Evolutionary conservation across 2,888 invertebrate genomes (phyloP), one percentile per base, ranked within the genome.

Genomic region (Chalcis sispes): DNA sequence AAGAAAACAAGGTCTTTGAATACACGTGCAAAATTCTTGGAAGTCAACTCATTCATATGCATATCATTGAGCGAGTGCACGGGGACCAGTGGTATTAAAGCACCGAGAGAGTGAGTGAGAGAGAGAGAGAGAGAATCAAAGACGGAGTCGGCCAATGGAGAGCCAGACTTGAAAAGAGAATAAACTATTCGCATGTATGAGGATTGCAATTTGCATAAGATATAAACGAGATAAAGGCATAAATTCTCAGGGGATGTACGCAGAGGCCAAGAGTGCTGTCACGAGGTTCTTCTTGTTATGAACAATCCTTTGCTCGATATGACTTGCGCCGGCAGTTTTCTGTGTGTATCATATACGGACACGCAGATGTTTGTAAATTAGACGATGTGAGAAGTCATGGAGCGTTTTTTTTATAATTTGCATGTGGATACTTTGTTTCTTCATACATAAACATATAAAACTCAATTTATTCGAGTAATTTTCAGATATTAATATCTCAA

Each of bases 221-320:
- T 83, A 81, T 83, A 82, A 82, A 82, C 81, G 80, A 80, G 84
- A 85, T 84, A 84, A 83, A 82, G 80, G 81, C 81, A 81, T 84
- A 83, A 82, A 85, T 81, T 84, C 81, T 79, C 80, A 80, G 82
- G 81, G 79, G 82, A 46, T 58, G 81, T 79, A 80, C 81, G 54
- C 42, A n/a, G n/a, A n/a, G 10, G 18, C 56, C 13, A 32, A 46
- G 32, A 4, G 70, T 25, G 40, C 80, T 79, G 82, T 80, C 81
- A 82, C 81, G 75, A 81, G 80, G 77, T 80, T n/a, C n/a, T 81
- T 40, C 82, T 82, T 82, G 82, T 81, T 81, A 79, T 80, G 80
- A 81, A 79, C 84, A 81, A 84, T 82, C 80, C 81, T 81, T 77
- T 56, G 2, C 27, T 50, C 52, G 69, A 69, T 58, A 64, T 58